Conservation (phyloP, 2,888 invertebrate species). For the Bombylius major region DNA sequence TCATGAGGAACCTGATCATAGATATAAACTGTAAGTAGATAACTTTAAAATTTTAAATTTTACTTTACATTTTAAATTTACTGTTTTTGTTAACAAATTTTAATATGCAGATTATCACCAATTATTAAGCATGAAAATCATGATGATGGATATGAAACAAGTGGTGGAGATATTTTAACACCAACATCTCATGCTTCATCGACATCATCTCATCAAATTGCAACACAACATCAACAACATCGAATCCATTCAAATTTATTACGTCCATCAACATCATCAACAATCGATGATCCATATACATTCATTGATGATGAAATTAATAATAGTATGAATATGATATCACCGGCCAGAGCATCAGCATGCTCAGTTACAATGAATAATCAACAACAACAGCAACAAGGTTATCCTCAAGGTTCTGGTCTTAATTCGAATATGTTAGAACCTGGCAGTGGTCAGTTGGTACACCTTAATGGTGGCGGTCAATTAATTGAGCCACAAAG, state of each 20-base stretch:
- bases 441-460: not conserved
- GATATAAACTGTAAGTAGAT: conserved; percentile 32
- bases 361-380: not conserved
- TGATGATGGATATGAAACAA: conserved; percentile 84
- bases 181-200: conserved; percentile 30
- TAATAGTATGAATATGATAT: conserved; percentile 22
- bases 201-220: conserved; percentile 23
- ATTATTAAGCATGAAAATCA: conserved; percentile 51
- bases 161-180: conserved; percentile 47
- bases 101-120: conserved; percentile 26
- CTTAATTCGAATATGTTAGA: not conserved
- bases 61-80: not conserved
- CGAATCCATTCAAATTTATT: conserved; percentile 6
- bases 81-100: not conserved
- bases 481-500: too few relatives aligned
- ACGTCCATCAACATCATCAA: conserved; percentile 7
- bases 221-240: conserved; percentile 12
- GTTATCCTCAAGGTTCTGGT: conserved; percentile 7
- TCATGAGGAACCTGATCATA: conserved; percentile 25
- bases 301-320: conserved; percentile 65
- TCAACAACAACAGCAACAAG: conserved; percentile 3
- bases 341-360: conserved; percentile 14
- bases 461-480: not conserved
- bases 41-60: not conserved
- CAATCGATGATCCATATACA: conserved; percentile 62